phyloP scores from a whole-genome alignment of 2,797 vertebrate species.

The Anolis apletophallus region DNA sequence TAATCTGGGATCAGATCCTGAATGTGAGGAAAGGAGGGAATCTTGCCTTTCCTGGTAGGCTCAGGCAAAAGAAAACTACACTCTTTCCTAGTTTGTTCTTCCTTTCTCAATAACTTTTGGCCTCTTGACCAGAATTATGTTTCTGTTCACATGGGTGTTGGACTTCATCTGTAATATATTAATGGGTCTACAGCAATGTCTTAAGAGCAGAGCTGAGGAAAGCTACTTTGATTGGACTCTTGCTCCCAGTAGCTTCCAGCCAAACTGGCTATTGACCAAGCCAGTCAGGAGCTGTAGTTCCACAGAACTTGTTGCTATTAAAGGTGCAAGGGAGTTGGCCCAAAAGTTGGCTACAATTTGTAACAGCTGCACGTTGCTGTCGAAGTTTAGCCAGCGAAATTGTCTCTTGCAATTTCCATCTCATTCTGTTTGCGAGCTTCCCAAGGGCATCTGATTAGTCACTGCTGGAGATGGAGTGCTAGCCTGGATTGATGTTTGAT shows the following conservation, averaged over 20 bases:
- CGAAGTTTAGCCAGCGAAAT: not conserved
- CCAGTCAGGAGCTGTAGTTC: not conserved
- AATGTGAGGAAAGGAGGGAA: too few relatives aligned
- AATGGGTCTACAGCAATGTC: not conserved
- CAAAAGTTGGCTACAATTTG: not conserved
- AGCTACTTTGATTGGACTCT: not conserved
- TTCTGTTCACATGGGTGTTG: too few relatives aligned
- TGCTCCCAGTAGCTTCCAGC: not conserved
- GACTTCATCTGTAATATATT: too few relatives aligned
- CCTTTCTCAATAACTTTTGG: too few relatives aligned
- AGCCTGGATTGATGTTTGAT: not conserved
- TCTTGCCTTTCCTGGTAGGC: too few relatives aligned
- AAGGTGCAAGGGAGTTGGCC: not conserved
- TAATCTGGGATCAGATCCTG: too few relatives aligned
- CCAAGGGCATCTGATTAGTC: not conserved
- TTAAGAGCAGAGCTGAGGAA: not conserved
- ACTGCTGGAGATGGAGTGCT: not conserved
- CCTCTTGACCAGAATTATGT: too few relatives aligned
- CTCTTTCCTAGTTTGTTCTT: too few relatives aligned
- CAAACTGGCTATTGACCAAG: not conserved
- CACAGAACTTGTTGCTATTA: not conserved
- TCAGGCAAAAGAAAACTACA: too few relatives aligned
- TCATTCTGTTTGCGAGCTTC: not conserved
- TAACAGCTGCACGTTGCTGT: not conserved
- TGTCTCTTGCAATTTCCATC: not conserved